phyloP scores from a whole-genome alignment of 2,797 vertebrate genomes.

The Mormyrops attenuatus region DNA sequence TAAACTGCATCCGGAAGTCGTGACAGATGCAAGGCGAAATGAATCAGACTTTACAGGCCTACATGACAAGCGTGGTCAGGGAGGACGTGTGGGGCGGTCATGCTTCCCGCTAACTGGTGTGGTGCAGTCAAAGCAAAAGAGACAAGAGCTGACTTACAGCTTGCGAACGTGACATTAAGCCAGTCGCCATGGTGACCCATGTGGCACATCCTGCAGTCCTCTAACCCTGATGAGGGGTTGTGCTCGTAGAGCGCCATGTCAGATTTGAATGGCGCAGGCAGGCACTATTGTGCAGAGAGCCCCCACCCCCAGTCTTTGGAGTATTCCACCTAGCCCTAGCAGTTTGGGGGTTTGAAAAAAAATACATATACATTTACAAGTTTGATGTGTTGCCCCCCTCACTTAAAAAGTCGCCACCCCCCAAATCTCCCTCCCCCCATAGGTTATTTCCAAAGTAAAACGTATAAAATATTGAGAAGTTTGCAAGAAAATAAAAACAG shows the following conservation, averaged over 20 bases:
- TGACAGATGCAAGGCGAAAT: neutral
- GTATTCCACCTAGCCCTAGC: neutral
- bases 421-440: neutral
- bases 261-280: conserved; percentile 69
- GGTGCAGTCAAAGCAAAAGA: neutral
- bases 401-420: neutral
- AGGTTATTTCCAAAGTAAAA: neutral
- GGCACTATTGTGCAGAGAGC: neutral
- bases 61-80: neutral
- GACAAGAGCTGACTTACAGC: conserved; percentile 47
- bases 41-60: neutral
- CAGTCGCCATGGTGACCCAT: conserved; percentile 41
- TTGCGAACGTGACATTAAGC: conserved; percentile 60
- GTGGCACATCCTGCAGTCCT: conserved; percentile 24
- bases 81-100: neutral
- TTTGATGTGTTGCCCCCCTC: neutral
- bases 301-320: neutral
- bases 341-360: neutral
- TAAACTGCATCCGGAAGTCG: neutral
- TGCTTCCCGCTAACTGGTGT: neutral
- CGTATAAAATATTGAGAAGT: neutral
- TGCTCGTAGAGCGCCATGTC: conserved; percentile 58
- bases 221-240: conserved; percentile 42
- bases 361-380: neutral
- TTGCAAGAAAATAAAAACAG: neutral